Percentiles rank a stretch among this genome's conserved stretches.
Conservation (phyloP, 2,113 vertebrate species). For the Planiliza haematocheilus region DNA sequence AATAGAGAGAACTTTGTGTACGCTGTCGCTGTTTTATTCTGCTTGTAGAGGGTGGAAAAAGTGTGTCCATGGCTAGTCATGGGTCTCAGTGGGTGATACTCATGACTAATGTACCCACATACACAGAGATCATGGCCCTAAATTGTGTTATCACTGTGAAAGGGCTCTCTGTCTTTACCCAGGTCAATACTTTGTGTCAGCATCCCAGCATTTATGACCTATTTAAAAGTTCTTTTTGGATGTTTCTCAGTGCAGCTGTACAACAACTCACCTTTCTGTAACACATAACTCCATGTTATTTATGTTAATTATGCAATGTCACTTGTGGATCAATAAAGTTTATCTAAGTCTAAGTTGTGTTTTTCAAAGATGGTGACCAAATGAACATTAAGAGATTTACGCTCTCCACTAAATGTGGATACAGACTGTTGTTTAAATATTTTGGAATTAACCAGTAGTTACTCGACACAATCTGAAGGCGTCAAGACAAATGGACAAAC, state of each 20-base stretch:
- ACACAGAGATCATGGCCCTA: conserved; percentile 12
- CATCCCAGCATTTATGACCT: not conserved
- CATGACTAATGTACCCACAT: conserved; percentile 58
- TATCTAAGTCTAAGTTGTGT: too few relatives aligned
- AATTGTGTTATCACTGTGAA: conserved; percentile 41
- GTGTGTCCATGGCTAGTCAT: conserved; percentile 60
- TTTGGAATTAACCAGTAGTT: too few relatives aligned
- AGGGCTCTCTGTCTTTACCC: conserved; percentile 42
- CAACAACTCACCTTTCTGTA: too few relatives aligned
- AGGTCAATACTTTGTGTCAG: conserved; percentile 8
- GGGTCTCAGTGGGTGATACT: conserved; percentile 48
- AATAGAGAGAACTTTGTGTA: not conserved
- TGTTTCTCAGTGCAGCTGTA: too few relatives aligned
- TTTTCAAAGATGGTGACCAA: not conserved
- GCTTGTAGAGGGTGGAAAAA: conserved; percentile 37
- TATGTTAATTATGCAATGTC: too few relatives aligned
- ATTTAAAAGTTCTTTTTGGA: not conserved
- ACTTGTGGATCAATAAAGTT: too few relatives aligned
- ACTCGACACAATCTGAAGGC: too few relatives aligned
- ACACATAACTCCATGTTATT: too few relatives aligned
- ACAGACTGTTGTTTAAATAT: not conserved
- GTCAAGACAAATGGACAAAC: not conserved
- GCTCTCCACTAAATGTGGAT: not conserved
- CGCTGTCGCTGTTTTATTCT: not conserved
- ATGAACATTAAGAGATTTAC: not conserved